Evolutionary conservation across 2,797 vertebrate species (phyloP).

Genomic region (Euthynnus affinis): DNA sequence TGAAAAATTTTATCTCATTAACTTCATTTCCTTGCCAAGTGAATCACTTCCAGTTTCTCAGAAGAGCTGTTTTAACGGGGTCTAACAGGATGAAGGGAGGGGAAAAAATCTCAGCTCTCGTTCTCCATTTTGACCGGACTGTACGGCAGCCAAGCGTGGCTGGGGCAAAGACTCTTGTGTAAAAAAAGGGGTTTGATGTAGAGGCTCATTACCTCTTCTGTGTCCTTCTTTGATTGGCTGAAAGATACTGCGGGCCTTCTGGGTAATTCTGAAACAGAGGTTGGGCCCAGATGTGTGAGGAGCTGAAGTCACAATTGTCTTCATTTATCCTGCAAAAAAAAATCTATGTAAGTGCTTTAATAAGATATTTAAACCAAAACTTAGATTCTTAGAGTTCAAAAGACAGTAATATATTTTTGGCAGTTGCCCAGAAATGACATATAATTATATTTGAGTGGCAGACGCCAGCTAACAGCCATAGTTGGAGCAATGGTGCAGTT

Average conservation of each 20-base stretch:
- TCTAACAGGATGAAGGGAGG: background rate
- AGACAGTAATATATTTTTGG: background rate
- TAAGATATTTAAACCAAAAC: background rate
- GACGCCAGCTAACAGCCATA: too few species aligned
- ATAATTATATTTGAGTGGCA: too few species aligned
- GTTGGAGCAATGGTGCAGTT: too few species aligned
- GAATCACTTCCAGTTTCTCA: slow-evolving; percentile 15
- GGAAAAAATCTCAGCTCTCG: slow-evolving; percentile 7
- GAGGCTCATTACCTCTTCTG: slow-evolving; percentile 57
- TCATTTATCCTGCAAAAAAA: background rate
- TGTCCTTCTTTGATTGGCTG: slow-evolving; percentile 17
- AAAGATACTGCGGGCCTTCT: slow-evolving; percentile 34
- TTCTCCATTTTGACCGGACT: slow-evolving; percentile 33
- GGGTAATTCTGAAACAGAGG: slow-evolving; percentile 19
- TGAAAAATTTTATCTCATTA: slow-evolving; percentile 29
- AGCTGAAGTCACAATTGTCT: slow-evolving; percentile 6
- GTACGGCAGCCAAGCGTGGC: slow-evolving; percentile 3
- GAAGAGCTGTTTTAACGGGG: slow-evolving; percentile 21
- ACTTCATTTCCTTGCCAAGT: slow-evolving; percentile 28
- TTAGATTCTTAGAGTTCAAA: background rate
- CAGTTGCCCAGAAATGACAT: too few species aligned
- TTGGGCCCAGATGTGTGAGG: slow-evolving; percentile 13
- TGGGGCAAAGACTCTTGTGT: slow-evolving; percentile 47
- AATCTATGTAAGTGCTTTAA: too few species aligned
- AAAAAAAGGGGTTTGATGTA: slow-evolving; percentile 50